Evolutionary conservation across 2,888 invertebrate genomes (phyloP), one percentile per base, ranked within the genome.

Genomic region (Ctenicera cuprea): DNA sequence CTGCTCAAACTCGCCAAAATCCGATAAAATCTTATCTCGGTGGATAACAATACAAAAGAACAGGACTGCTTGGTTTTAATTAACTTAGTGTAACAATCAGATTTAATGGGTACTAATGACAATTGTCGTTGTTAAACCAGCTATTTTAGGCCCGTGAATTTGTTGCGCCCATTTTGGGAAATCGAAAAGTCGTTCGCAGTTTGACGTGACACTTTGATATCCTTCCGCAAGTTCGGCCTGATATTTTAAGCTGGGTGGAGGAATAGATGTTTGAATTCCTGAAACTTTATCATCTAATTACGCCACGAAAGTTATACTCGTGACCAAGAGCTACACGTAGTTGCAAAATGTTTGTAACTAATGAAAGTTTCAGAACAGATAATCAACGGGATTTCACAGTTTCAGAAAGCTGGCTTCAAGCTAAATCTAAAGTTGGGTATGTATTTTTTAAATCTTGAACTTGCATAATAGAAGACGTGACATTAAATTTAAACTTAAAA

Each of bases 1-100:
- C 80, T 79, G 80, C 75, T 74, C 75, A 71, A 79, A 72, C 71
- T 74, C 70, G 45, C 70, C 62, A 71, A 74, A 71, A 71, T 62
- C 71, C 62, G 70, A 74, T 74, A 74, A 67, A 70, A 71, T 71
- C 74, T 74, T 71, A 74, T 74, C 70, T 63, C 33, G 20, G 59
- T 43, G 74, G 38, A 71, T 74, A 74, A 66, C 65, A 66, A 62
- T 54, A 74, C 70, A 71, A 74, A 69, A 62, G 66, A 67, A 50
- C 45, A 41, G 30, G 50, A 72, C 37, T 52, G 48, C 66, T 59
- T 59, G 61, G 45, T 66, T 66, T 66, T 72, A 72, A 72, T 72
- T 66, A 66, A 72, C 72, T 72, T 61, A 65, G 22, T 65, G 37
- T 30, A 65, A 65, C 65, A 71, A 59, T 65, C 54, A 71, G 37